Evolutionary conservation across 2,797 vertebrate genomes (phyloP).

Genomic region (Cossypha dichroa): DNA sequence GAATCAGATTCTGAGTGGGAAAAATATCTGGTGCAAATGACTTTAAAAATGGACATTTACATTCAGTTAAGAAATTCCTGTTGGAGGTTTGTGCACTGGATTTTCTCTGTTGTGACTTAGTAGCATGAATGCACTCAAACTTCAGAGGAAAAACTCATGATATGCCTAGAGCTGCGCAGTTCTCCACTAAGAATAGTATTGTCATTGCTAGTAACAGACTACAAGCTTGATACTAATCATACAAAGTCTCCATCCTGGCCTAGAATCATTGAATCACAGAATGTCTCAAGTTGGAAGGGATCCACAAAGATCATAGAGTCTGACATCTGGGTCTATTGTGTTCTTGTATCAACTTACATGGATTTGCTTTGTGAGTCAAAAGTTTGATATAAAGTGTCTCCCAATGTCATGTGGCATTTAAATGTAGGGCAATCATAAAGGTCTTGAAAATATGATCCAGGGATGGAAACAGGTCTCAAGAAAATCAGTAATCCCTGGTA

Average conservation of each 20-base stretch:
- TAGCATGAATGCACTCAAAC: background rate
- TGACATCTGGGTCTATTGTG: rapidly evolving
- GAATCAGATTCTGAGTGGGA: background rate
- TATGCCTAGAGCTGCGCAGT: background rate
- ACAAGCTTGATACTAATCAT: background rate
- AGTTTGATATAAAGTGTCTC: background rate
- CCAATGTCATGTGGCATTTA: background rate
- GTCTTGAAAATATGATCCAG: background rate
- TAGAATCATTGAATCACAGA: rapidly evolving
- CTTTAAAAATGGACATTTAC: background rate
- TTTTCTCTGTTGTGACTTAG: background rate
- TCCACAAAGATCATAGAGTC: background rate
- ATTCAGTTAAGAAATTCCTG: background rate
- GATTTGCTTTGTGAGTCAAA: background rate
- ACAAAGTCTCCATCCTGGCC: background rate
- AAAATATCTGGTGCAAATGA: background rate
- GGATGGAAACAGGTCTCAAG: background rate
- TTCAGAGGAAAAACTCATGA: background rate
- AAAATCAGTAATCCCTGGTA: background rate
- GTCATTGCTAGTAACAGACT: background rate
- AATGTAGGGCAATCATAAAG: background rate
- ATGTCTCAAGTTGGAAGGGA: background rate
- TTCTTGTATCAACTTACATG: background rate
- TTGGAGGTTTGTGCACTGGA: background rate
- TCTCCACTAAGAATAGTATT: background rate